Base-by-base conservation (phyloP, 2,888 invertebrate species). In the Clitarchus hookeri region DNA sequence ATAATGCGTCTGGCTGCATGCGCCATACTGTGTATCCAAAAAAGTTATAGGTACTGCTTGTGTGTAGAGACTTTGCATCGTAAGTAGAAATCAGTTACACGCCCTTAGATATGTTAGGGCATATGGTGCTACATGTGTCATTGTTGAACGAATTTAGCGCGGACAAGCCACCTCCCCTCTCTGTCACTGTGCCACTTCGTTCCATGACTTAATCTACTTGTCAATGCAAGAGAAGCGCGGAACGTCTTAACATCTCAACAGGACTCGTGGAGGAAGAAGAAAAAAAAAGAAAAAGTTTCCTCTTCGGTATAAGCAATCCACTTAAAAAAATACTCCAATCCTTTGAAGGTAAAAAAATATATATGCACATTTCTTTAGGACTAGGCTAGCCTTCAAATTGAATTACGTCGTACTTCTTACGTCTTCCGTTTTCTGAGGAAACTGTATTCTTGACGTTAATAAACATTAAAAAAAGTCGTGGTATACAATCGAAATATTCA, bases 171-270 rank as follows among this genome's bases (percentile, higher is more conserved):
- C 65, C 65, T 23, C n/a, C n/a, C 16, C 6, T 65, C 65, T 65
- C n/a, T n/a, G n/a, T n/a, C 36, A 1, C 82, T 12, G 3, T 23
- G 19, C 23, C 85, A 27, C 82, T 27, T 82, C 79, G 82, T 85
- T 80, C 79, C 78, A 36, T 54, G 87, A 36, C 86, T 85, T 86
- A 86, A 86, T 87, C 87, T 87, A 85, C 87, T 86, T 85, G 87
- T 87, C 87, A 87, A 86, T 87, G 85, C 85, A 84, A 84, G 84
- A 53, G 53, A 25, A 83, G 84, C 19, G 84, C 78, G n/a, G 44
- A 82, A 82, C 84, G 26, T 86, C 84, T 86, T 86, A 84, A 85
- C 87, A 86, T 87, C 84, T 85, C 84, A 85, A 85, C 78, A 77
- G 84, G 85, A 65, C 65, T 65, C 65, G 23, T n/a, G 23, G n/a